These are phyloP conservation scores for Tympanuchus pallidicinctus DNA, from an alignment of 2,113 vertebrate genomes.

Conservation along the genomic window DNA sequence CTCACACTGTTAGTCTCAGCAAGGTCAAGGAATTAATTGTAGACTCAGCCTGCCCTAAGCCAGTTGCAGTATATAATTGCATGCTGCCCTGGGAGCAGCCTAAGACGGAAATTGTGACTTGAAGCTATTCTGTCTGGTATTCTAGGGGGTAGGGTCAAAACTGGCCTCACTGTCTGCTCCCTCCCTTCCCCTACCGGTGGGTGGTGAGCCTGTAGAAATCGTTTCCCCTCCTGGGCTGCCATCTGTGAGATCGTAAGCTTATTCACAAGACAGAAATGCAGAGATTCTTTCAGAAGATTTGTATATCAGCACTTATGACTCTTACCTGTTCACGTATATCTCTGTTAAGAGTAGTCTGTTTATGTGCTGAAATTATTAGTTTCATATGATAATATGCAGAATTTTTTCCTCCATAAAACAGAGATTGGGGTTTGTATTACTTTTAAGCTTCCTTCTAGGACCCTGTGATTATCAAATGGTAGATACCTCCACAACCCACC, in stretches of 20 bases:
- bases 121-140: slow-evolving; percentile 45
- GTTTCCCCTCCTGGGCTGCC: slow-evolving; percentile 60
- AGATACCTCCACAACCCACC: not conserved
- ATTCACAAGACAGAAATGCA: not conserved
- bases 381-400: not conserved
- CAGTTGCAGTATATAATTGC: slow-evolving; percentile 62
- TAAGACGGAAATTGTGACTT: slow-evolving; percentile 66
- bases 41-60: slow-evolving; percentile 61
- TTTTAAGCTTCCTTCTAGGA: not conserved
- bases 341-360: not conserved
- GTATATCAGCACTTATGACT: not conserved
- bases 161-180: slow-evolving; percentile 26
- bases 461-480: not conserved
- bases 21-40: slow-evolving; percentile 71
- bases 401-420: not conserved
- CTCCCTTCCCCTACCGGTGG: slow-evolving; percentile 45
- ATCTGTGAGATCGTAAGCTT: slow-evolving; percentile 22
- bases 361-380: not conserved
- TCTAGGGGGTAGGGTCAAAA: slow-evolving; percentile 29
- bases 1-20: slow-evolving; percentile 45
- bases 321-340: not conserved
- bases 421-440: not conserved
- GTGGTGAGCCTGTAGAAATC: slow-evolving; percentile 55
- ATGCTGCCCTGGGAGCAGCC: slow-evolving; percentile 47
- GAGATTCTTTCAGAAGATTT: not conserved